Base-by-base conservation (phyloP, 2,888 invertebrate genomes). In the Fragum sueziense region DNA sequence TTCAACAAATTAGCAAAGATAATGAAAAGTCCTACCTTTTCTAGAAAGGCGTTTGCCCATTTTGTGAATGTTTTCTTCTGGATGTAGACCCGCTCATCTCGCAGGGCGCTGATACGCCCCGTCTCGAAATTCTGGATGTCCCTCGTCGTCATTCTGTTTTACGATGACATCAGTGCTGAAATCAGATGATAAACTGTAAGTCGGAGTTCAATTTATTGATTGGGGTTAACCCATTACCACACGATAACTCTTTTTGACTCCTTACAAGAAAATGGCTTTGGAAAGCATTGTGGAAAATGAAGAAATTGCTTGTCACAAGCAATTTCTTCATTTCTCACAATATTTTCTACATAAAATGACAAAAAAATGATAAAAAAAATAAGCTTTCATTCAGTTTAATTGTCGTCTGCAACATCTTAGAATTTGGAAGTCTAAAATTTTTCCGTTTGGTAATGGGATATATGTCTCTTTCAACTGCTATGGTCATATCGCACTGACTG, bases 21-120 rank as follows among this genome's bases (percentile, higher is more conserved):
- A n/a, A n/a, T n/a, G n/a, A n/a, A n/a, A n/a, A n/a, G n/a, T n/a
- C n/a, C 83, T 84, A 93, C 93, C 91, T 93, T 93, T 85, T 93
- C 92, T 62, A 93, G 84, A 80, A 92, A 92, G 47, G 93, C 92
- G 85, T 93, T 93, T 61, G 92, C 92, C 93, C 93, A 93, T 97
- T 99, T 99, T 90, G 99, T 99, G 94, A 99, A 99, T 37, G 99
- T 99, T 94, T 99, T 99, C 95, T 99, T 99, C 95, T 99, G 99
- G 89, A 99, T 99, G 94, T 98, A 97, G 86, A 99, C 95, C 77
- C 99, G 96, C 94, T 99, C 99, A 94, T 99, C 98, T 94, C 99
- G 98, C 93, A 99, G 95, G 93, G 97, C 97, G 95, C 97, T 96
- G 93, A 99, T 99, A 88, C 98, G 96, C 93, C 97, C 97, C 95